Conservation (phyloP, 2,797 vertebrate genomes). For the Philypnodon macrostomus region DNA sequence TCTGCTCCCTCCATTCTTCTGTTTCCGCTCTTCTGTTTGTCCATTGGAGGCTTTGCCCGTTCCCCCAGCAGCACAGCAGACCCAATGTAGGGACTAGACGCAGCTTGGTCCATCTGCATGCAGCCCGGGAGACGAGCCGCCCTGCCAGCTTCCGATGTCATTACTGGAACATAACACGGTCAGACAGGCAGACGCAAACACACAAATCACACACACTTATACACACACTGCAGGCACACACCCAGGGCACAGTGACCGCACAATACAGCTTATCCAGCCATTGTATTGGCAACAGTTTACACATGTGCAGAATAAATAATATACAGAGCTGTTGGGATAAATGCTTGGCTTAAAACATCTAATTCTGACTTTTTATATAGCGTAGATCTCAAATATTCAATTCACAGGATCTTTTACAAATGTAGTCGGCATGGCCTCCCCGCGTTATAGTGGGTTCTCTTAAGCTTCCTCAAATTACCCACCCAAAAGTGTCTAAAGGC, state of each 20-base stretch:
- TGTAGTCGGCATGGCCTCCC: too few species aligned
- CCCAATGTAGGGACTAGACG: slow-evolving; percentile 37
- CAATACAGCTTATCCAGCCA: slow-evolving; percentile 11
- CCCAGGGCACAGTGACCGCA: neutral
- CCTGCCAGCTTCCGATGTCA: slow-evolving; percentile 69
- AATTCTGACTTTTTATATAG: too few species aligned
- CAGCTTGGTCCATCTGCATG: slow-evolving; percentile 42
- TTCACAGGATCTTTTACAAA: too few species aligned
- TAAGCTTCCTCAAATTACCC: too few species aligned
- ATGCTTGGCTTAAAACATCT: neutral
- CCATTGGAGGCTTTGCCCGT: slow-evolving; percentile 33
- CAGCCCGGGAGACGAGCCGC: slow-evolving; percentile 57
- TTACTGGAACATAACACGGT: slow-evolving; percentile 63
- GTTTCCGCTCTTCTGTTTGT: slow-evolving; percentile 31
- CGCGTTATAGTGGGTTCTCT: too few species aligned
- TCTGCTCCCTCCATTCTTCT: slow-evolving; percentile 1
- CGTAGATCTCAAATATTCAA: too few species aligned
- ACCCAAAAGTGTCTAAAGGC: too few species aligned
- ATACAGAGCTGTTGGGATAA: neutral
- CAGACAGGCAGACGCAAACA: slow-evolving; percentile 48
- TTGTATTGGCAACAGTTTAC: slow-evolving; percentile 8
- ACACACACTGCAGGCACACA: slow-evolving; percentile 4
- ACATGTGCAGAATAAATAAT: neutral
- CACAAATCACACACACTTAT: slow-evolving; percentile 11
- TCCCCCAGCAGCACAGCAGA: slow-evolving; percentile 20